Evolutionary conservation across 2,888 invertebrate species (phyloP).

Genomic region (Allacma fusca): DNA sequence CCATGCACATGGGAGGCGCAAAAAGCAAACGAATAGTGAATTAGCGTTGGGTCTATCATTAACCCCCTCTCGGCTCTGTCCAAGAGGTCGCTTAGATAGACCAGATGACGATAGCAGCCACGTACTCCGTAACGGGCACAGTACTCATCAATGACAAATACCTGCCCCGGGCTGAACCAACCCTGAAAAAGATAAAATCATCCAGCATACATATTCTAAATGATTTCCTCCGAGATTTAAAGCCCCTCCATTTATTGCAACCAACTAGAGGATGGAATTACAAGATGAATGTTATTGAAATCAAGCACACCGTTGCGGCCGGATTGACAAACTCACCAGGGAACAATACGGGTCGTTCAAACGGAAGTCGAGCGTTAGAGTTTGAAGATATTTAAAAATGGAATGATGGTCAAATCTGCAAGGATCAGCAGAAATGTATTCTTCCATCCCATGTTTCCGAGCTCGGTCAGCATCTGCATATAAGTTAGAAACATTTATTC

Average conservation of each 20-base stretch:
- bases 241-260: background rate
- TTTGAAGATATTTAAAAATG: constrained; percentile 90
- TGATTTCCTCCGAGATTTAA: background rate
- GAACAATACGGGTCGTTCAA: constrained; percentile 98
- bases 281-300: too few species aligned
- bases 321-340: constrained; percentile 72
- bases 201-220: background rate
- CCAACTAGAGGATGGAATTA: background rate
- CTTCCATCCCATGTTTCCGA: constrained; percentile 98
- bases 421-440: constrained; percentile 98
- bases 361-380: constrained; percentile 91
- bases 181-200: constrained; percentile 72
- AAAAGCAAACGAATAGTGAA: constrained; percentile 99
- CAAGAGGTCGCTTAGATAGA: constrained; percentile 92
- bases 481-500: background rate
- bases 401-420: constrained; percentile 95
- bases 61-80: constrained; percentile 92
- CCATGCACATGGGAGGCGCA: constrained; percentile 99
- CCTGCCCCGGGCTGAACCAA: constrained; percentile 99
- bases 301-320: too few species aligned
- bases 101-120: constrained; percentile 95
- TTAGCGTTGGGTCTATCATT: constrained; percentile 97
- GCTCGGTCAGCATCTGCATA: constrained; percentile 88
- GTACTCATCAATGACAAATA: constrained; percentile 97
- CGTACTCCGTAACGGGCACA: constrained; percentile 97